Evolutionary conservation across 1,140 invertebrate genomes (phyloP).

Genomic region (Listronotus bonariensis): DNA sequence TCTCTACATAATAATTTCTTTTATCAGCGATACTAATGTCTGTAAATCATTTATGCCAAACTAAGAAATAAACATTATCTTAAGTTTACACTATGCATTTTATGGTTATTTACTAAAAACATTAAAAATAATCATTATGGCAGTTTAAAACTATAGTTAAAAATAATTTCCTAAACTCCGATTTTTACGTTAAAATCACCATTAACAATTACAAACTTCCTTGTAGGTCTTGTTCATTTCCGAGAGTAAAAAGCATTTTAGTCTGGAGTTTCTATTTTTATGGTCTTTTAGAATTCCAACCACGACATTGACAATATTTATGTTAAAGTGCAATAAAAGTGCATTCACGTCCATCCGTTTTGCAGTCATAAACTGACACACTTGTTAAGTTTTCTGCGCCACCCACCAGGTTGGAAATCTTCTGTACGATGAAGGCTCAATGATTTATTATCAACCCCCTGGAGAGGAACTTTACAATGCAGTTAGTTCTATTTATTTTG

Average conservation of each 20-base stretch:
- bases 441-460: slow-evolving; percentile 22
- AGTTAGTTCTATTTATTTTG: slow-evolving; percentile 15
- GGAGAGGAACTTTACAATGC: slow-evolving; percentile 6
- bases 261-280: slow-evolving; percentile 23
- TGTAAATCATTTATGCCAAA: too few species aligned
- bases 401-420: slow-evolving; percentile 22
- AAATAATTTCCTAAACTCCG: too few species aligned
- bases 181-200: too few species aligned
- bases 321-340: slow-evolving; percentile 28
- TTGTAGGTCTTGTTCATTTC: slow-evolving; percentile 8
- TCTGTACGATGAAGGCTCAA: slow-evolving; percentile 17
- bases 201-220: background rate
- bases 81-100: too few species aligned
- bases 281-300: slow-evolving; percentile 19
- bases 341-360: slow-evolving; percentile 25
- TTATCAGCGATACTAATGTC: too few species aligned
- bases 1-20: too few species aligned
- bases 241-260: background rate
- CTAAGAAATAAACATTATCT: too few species aligned
- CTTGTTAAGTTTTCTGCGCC: slow-evolving; percentile 22
- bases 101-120: too few species aligned
- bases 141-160: too few species aligned
- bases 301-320: slow-evolving; percentile 34
- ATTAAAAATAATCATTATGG: too few species aligned
- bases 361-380: slow-evolving; percentile 27